These are phyloP conservation scores for Tringa solitaria DNA, from an alignment of 2,113 vertebrate species.

Conservation along the genomic window DNA sequence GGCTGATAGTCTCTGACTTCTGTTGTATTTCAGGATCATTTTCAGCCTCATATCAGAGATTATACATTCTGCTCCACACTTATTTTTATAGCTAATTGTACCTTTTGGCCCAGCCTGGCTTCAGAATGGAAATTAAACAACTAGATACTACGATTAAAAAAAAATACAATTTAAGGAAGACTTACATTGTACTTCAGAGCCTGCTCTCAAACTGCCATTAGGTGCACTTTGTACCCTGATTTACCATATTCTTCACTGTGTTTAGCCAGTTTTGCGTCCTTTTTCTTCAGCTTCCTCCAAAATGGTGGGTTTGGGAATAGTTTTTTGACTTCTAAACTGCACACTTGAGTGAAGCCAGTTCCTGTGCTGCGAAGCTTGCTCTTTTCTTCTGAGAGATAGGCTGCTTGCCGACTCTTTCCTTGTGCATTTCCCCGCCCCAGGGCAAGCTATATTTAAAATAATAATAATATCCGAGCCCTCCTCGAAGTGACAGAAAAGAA, in stretches of 20 bases:
- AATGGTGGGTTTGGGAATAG: conserved; percentile 45
- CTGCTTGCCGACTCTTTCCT: conserved; percentile 50
- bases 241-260: not conserved
- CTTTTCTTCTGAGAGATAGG: conserved; percentile 56
- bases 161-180: conserved; percentile 42
- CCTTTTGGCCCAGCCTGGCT: conserved; percentile 36
- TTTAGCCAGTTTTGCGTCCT: not conserved
- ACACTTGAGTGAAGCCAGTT: conserved; percentile 33
- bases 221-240: not conserved
- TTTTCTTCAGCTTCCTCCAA: conserved; percentile 22
- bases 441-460: conserved; percentile 50
- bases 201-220: not conserved
- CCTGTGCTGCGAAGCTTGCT: conserved; percentile 19
- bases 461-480: conserved; percentile 26
- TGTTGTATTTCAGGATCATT: conserved; percentile 37
- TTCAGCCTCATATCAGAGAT: conserved; percentile 28
- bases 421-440: conserved; percentile 37
- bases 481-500: conserved; percentile 49
- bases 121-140: conserved; percentile 36
- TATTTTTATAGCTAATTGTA: conserved; percentile 32
- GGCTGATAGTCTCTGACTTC: conserved; percentile 26
- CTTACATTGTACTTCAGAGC: conserved; percentile 66
- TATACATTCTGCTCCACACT: conserved; percentile 41
- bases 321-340: conserved; percentile 67
- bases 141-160: not conserved